Evolutionary conservation across 92 coral and sea anemone species (phyloP).

Genomic region (Epizoanthus scotinus): DNA sequence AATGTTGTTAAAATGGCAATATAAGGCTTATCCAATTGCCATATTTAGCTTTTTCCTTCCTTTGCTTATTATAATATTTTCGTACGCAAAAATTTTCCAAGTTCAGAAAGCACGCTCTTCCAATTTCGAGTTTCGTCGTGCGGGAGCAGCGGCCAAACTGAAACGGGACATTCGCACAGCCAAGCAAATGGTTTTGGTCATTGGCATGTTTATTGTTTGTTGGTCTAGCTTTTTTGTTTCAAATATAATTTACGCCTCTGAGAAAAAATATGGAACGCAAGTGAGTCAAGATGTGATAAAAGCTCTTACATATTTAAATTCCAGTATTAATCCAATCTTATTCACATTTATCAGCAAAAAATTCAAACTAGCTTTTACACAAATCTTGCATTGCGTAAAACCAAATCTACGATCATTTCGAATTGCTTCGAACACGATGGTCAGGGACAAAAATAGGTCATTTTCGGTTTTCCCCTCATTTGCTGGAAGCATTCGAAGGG

Average conservation of each 20-base stretch:
- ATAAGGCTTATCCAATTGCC: conserved; percentile 79
- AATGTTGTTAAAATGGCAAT: conserved; percentile 66
- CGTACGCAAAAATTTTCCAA: conserved; percentile 83
- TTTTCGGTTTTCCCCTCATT: conserved; percentile 10
- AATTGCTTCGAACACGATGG: neutral
- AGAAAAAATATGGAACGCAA: conserved; percentile 36
- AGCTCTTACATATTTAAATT: conserved; percentile 90
- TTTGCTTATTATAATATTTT: conserved; percentile 71
- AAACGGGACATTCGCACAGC: conserved; percentile 91
- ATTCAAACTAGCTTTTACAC: conserved; percentile 80
- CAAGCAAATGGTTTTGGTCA: conserved; percentile 90
- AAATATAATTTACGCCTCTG: conserved; percentile 62
- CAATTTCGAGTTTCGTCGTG: conserved; percentile 52
- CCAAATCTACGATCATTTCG: conserved; percentile 51
- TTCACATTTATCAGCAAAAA: conserved; percentile 89
- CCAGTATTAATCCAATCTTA: conserved; percentile 86
- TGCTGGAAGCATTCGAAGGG: neutral
- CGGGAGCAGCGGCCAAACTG: conserved; percentile 69
- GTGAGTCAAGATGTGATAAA: conserved; percentile 72
- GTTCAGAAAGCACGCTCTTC: conserved; percentile 71
- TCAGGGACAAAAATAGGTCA: neutral
- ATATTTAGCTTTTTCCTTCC: conserved; percentile 84
- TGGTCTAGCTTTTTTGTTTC: conserved; percentile 95
- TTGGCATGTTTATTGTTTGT: conserved; percentile 81
- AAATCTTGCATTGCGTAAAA: conserved; percentile 72